A percentile compares a stretch with the other conserved stretches of the same genome.
Conservation (phyloP, 1,140 invertebrate genomes). For the Octopus sinensis region DNA sequence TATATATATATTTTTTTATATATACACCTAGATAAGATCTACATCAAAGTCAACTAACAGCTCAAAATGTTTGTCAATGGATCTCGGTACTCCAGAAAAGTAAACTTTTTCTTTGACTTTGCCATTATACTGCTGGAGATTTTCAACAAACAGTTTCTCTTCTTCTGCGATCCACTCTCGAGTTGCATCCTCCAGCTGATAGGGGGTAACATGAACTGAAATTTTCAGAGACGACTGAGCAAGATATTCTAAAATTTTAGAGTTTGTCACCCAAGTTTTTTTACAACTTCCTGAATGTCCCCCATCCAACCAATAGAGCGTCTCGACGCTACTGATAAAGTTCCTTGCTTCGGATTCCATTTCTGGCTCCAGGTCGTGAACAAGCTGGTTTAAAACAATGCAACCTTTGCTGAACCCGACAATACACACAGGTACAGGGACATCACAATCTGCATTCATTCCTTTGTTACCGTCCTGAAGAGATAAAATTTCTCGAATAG, state of each 20-base stretch:
- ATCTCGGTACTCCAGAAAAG: slow-evolving; percentile 66
- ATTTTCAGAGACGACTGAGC: slow-evolving; percentile 57
- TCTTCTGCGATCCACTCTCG: slow-evolving; percentile 79
- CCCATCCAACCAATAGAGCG: slow-evolving; percentile 84
- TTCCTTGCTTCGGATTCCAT: slow-evolving; percentile 24
- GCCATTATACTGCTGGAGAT: slow-evolving; percentile 66
- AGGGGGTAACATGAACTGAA: slow-evolving; percentile 78
- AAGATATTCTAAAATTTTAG: slow-evolving; percentile 69
- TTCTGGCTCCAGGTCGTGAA: slow-evolving; percentile 72
- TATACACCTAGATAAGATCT: too few relatives aligned
- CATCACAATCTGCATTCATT: not conserved
- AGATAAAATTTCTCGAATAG: slow-evolving; percentile 9
- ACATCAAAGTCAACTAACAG: slow-evolving; percentile 59
- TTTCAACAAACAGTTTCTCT: slow-evolving; percentile 71
- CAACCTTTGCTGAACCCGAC: slow-evolving; percentile 89
- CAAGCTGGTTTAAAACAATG: slow-evolving; percentile 83
- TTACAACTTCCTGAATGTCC: slow-evolving; percentile 74
- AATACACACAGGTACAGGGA: slow-evolving; percentile 26
- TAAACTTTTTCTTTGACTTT: slow-evolving; percentile 65
- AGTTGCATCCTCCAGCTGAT: slow-evolving; percentile 71
- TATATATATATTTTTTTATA: too few relatives aligned
- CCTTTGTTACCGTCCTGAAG: not conserved
- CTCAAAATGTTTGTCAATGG: slow-evolving; percentile 70
- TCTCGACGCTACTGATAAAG: slow-evolving; percentile 51
- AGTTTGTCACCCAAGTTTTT: slow-evolving; percentile 80